A percentile compares a stretch with the other conserved stretches of the same genome.
phyloP scores from a whole-genome alignment of 2,797 vertebrate species.

The Galagoides demidoff region DNA sequence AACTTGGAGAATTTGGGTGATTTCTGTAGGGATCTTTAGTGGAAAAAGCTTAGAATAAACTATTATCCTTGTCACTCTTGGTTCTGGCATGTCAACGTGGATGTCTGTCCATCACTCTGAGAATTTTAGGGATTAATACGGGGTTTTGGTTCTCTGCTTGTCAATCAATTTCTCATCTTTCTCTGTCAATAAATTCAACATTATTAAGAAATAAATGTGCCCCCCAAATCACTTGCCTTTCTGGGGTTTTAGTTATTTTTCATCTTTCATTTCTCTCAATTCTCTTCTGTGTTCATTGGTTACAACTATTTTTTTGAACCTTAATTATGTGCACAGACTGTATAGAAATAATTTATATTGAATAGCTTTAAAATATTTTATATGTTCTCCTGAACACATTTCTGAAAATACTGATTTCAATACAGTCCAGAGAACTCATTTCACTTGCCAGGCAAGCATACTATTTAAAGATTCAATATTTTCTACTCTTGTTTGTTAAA shows the following conservation, averaged over 20 bases:
- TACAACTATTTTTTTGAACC: not conserved
- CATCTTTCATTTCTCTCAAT: not conserved
- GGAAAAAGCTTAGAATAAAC: not conserved
- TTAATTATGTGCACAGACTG: not conserved
- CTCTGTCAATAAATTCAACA: not conserved
- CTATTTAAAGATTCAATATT: slow-evolving; percentile 55
- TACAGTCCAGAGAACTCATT: slow-evolving; percentile 26
- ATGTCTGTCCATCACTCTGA: not conserved
- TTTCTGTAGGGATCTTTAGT: not conserved
- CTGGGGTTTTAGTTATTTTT: not conserved
- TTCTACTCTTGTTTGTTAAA: slow-evolving; percentile 34
- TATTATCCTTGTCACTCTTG: not conserved
- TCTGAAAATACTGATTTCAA: slow-evolving; percentile 53
- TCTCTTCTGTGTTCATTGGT: not conserved
- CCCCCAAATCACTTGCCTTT: not conserved
- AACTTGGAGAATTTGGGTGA: not conserved
- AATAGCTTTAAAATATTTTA: slow-evolving; percentile 27
- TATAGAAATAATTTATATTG: not conserved
- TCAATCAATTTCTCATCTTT: not conserved
- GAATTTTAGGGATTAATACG: not conserved
- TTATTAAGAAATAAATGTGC: not conserved
- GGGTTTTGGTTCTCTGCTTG: not conserved
- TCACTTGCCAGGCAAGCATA: not conserved
- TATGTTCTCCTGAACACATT: not conserved
- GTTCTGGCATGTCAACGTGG: not conserved